phyloP scores from a whole-genome alignment of 2,113 vertebrate species.

The Hyperoodon ampullatus region DNA sequence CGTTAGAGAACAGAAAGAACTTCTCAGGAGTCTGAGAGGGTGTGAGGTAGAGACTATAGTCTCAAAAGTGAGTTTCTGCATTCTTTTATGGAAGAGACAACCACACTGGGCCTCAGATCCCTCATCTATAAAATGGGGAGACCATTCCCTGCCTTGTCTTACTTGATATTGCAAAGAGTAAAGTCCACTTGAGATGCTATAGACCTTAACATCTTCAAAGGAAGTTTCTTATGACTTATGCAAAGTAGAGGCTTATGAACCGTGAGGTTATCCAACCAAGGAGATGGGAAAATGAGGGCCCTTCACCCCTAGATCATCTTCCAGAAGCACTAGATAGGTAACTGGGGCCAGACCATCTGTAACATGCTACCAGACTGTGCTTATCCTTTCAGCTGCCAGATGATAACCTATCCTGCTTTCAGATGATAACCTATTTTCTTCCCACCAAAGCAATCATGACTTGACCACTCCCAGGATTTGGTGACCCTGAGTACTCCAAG shows the following conservation, averaged over 20 bases:
- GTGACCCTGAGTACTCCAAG: background rate
- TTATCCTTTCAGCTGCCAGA: background rate
- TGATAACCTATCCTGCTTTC: background rate
- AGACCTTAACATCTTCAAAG: background rate
- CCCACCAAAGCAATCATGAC: background rate
- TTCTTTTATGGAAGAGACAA: background rate
- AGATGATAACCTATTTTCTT: background rate
- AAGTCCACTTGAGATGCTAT: background rate
- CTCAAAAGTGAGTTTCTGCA: background rate
- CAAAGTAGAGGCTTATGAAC: background rate
- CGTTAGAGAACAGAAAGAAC: background rate
- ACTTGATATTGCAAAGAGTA: background rate
- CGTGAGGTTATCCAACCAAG: background rate
- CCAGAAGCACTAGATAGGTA: background rate
- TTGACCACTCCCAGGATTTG: background rate
- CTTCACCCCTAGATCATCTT: background rate
- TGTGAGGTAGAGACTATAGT: background rate
- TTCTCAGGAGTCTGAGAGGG: background rate
- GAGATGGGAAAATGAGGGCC: background rate
- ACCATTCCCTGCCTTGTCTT: background rate
- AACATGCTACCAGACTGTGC: background rate
- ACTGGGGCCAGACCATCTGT: background rate
- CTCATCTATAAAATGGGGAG: background rate
- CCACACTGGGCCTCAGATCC: background rate
- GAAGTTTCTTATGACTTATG: background rate